Percentiles rank a stretch among this genome's conserved stretches.
phyloP scores from a whole-genome alignment of 2,888 invertebrate genomes.

The Agrochola litura region DNA sequence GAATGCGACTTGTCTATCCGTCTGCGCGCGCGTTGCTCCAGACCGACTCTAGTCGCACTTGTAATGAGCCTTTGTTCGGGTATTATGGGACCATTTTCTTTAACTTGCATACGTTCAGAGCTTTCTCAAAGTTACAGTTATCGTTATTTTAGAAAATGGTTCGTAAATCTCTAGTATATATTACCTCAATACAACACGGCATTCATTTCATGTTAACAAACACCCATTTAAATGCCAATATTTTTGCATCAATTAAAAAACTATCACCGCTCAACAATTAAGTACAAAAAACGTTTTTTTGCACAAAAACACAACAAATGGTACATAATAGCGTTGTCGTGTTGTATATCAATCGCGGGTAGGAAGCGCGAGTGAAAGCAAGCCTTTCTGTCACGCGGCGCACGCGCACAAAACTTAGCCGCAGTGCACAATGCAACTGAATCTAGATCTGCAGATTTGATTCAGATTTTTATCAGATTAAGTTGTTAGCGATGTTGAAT shows the following conservation, averaged over 20 bases:
- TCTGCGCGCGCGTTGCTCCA: slow-evolving; percentile 57
- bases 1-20: slow-evolving; percentile 79
- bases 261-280: slow-evolving; percentile 49
- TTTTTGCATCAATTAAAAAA: slow-evolving; percentile 51
- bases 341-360: slow-evolving; percentile 70
- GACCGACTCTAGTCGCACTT: slow-evolving; percentile 46
- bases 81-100: slow-evolving; percentile 51
- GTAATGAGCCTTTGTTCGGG: slow-evolving; percentile 67
- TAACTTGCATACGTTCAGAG: slow-evolving; percentile 1
- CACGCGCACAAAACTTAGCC: slow-evolving; percentile 69
- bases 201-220: slow-evolving; percentile 25
- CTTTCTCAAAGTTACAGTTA: slow-evolving; percentile 29
- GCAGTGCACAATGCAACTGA: slow-evolving; percentile 65
- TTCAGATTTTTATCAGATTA: slow-evolving; percentile 42
- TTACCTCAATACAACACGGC: neutral
- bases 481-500: slow-evolving; percentile 33
- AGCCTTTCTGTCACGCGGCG: slow-evolving; percentile 73
- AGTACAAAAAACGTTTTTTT: slow-evolving; percentile 42
- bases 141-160: slow-evolving; percentile 24
- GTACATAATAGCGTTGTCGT: slow-evolving; percentile 72
- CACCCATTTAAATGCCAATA: slow-evolving; percentile 49
- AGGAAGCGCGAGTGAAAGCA: slow-evolving; percentile 76
- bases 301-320: slow-evolving; percentile 63
- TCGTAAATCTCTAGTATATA: slow-evolving; percentile 11
- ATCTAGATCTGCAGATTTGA: slow-evolving; percentile 54